Conservation (phyloP, 2,888 invertebrate species). For the Tridacna crocea region DNA sequence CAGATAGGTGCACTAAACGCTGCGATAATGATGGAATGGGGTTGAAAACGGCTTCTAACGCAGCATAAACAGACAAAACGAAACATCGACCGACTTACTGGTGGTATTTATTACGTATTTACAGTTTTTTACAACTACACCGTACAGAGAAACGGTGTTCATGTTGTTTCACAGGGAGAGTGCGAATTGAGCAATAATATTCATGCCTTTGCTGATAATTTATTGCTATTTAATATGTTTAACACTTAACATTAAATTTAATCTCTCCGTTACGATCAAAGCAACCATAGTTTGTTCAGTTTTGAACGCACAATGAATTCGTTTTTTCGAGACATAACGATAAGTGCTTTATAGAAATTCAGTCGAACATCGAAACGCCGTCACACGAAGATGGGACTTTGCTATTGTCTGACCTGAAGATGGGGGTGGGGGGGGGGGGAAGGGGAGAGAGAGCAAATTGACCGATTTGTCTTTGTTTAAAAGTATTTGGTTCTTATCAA, state of each 20-base stretch:
- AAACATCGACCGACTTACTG: no score
- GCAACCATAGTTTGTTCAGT: conserved; percentile 9
- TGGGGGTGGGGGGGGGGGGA: no score
- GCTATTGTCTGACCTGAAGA: neutral
- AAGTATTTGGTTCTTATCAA: no score
- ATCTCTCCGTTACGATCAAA: conserved; percentile 18
- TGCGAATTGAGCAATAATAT: conserved; percentile 22
- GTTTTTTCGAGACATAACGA: conserved; percentile 17
- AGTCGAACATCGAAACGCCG: neutral
- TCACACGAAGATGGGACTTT: neutral
- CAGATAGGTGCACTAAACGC: no score
- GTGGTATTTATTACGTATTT: no score
- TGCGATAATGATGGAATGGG: no score
- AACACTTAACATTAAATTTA: conserved; percentile 26
- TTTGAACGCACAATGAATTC: conserved; percentile 4
- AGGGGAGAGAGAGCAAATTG: no score
- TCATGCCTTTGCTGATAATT: conserved; percentile 19
- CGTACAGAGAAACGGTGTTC: no score
- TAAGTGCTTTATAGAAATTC: conserved; percentile 2
- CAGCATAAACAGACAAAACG: no score
- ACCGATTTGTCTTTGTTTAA: no score
- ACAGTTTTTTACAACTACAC: no score
- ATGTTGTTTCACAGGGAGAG: neutral
- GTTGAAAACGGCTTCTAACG: no score
- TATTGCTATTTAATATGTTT: conserved; percentile 21